These are phyloP conservation scores for Agriopis aurantiaria DNA, from an alignment of 2,888 invertebrate genomes.

Conservation along the genomic window DNA sequence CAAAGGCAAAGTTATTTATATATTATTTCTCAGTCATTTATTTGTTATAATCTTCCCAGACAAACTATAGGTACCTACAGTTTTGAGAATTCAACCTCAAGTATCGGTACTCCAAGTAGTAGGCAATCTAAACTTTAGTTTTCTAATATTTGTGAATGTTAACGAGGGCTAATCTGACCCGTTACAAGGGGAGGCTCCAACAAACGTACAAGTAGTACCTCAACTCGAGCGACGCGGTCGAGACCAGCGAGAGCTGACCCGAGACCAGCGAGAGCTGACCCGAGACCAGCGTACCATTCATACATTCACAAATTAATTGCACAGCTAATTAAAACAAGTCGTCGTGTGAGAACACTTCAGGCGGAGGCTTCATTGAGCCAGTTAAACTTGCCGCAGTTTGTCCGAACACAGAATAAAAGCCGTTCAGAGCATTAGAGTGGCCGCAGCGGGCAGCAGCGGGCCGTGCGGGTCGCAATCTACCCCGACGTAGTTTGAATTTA, in stretches of 20 bases:
- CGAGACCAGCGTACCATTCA: not conserved
- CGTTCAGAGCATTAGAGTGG: constrained; percentile 28
- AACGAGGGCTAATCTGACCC: too few relatives aligned
- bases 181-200: too few relatives aligned
- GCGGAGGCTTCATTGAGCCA: constrained; percentile 17
- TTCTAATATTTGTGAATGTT: too few relatives aligned
- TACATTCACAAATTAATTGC: constrained; percentile 23
- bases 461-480: constrained; percentile 21
- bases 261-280: not conserved
- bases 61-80: too few relatives aligned
- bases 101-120: too few relatives aligned
- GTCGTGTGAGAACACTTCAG: constrained; percentile 26
- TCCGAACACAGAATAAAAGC: constrained; percentile 29
- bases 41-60: too few relatives aligned
- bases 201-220: too few relatives aligned
- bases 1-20: too few relatives aligned
- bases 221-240: not conserved
- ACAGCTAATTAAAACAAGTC: constrained; percentile 35
- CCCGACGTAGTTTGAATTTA: constrained; percentile 45
- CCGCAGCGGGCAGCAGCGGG: not conserved
- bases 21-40: too few relatives aligned
- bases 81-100: too few relatives aligned
- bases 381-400: constrained; percentile 24
- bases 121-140: too few relatives aligned
- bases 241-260: not conserved